Percentiles rank a stretch among this genome's conserved stretches.
Evolutionary conservation across 2,797 vertebrate genomes (phyloP).

Genomic region (Cossypha caffra): DNA sequence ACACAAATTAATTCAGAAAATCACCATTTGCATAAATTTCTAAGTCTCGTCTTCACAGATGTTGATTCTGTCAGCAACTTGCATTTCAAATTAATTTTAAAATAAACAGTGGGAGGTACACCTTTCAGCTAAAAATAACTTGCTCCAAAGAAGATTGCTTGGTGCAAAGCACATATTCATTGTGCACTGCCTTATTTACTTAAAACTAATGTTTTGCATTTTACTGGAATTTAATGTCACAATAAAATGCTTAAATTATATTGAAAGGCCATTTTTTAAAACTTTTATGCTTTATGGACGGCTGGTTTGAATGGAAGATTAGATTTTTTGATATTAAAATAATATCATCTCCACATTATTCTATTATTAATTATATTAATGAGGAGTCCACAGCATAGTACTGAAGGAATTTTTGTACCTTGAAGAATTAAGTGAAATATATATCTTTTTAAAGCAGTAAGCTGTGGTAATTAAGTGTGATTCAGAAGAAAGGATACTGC

Average conservation of each 20-base stretch:
- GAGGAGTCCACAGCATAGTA: not conserved
- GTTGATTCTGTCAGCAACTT: conserved; percentile 80
- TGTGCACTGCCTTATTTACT: conserved; percentile 27
- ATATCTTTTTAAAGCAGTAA: not conserved
- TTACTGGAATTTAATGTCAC: not conserved
- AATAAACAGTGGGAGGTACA: conserved; percentile 74
- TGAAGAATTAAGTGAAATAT: not conserved
- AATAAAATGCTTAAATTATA: not conserved
- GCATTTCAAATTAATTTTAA: conserved; percentile 79
- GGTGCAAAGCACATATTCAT: conserved; percentile 7
- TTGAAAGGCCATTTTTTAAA: not conserved
- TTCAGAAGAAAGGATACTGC: not conserved
- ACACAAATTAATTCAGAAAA: conserved; percentile 77
- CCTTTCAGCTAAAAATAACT: conserved; percentile 79
- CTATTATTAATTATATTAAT: not conserved
- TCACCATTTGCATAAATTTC: conserved; percentile 79
- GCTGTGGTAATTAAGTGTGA: not conserved
- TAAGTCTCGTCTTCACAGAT: conserved; percentile 78
- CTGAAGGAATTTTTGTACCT: not conserved
- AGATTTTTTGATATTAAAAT: not conserved
- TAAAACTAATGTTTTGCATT: conserved; percentile 6
- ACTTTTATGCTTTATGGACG: not conserved
- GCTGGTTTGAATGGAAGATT: not conserved
- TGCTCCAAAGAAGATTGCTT: conserved; percentile 30
- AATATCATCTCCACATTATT: not conserved